Evolutionary conservation across 1,140 invertebrate species (phyloP), one percentile per base, ranked within the genome.

Genomic region (Portunus trituberculatus): DNA sequence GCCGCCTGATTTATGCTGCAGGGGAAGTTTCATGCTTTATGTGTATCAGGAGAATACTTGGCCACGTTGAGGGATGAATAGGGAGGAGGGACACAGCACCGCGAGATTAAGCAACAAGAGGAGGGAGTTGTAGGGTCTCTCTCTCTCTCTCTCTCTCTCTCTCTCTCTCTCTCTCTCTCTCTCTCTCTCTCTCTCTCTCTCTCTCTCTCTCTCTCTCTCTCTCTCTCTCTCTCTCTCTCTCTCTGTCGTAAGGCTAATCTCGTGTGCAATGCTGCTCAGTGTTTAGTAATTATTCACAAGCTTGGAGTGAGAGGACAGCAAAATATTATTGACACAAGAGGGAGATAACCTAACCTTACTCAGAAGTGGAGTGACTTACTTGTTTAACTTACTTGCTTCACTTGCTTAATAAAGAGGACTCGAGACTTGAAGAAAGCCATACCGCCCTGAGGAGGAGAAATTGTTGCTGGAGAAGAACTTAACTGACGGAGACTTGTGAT

Each of bases 21-120:
- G 90, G 90, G 90, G 90, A 39, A 12, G 90, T 32, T 76, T 91
- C 52, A 91, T 76, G 90, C 90, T 76, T 91, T 91, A 91, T 91
- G 48, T 67, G 90, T 91, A 48, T 76, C 90, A 39, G 29, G 52
- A 91, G 90, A 91, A 91, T 91, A 91, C 52, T 76, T 29, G 28
- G 29, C 16, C 28, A 32, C 59, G 52, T 7, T 67, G 59, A n/a
- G 39, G 48, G 89, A 91, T 91, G 89, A 91, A 91, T 52, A 32
- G 89, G 28, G 31, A 25, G 39, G 29, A 3, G 84, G 84, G 84
- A 31, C 46, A 91, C 28, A n/a, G 7, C 16, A 76, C 67, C 67
- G 67, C 20, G 67, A 76, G 67, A 76, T 87, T 87, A 87, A 87
- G 84, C 31, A 87, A 87, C 31, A 87, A 46, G 84, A 32, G 84